phyloP scores from a whole-genome alignment of 2,113 vertebrate genomes.

The Cervus canadensis region DNA sequence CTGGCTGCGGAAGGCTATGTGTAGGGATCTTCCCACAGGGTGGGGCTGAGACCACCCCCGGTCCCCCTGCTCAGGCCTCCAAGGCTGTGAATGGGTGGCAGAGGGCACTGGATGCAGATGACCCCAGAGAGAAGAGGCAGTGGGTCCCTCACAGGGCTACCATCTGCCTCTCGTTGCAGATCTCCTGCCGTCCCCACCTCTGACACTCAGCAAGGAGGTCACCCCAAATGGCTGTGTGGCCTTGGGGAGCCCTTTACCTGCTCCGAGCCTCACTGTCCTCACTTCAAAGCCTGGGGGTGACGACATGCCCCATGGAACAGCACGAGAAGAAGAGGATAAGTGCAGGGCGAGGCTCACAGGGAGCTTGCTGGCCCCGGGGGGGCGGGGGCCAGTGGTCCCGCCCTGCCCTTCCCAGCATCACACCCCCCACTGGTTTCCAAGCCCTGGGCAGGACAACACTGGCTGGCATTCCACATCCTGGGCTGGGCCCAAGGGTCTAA shows the following conservation, averaged over 20 bases:
- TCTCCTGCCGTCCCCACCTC: background rate
- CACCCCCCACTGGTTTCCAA: background rate
- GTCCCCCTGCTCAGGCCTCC: background rate
- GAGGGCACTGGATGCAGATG: background rate
- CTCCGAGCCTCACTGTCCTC: background rate
- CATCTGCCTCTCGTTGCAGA: background rate
- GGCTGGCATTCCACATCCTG: too few relatives aligned
- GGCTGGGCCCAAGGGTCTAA: background rate
- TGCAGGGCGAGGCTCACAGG: background rate
- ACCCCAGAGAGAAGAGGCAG: background rate
- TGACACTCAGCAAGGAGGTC: background rate
- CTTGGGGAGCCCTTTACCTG: background rate
- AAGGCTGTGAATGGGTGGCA: background rate
- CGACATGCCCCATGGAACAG: background rate
- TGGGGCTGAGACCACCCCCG: background rate
- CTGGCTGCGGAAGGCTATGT: background rate
- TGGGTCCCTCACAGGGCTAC: background rate
- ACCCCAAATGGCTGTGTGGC: background rate
- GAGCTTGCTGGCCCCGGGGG: background rate
- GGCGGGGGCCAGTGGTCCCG: background rate
- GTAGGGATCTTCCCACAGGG: background rate
- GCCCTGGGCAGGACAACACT: background rate
- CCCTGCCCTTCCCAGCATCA: background rate
- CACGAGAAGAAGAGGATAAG: background rate
- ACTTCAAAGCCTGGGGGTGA: background rate